Evolutionary conservation across 2,888 invertebrate species (phyloP), one percentile per base, ranked within the genome.

Genomic region (Artemia sinica): DNA sequence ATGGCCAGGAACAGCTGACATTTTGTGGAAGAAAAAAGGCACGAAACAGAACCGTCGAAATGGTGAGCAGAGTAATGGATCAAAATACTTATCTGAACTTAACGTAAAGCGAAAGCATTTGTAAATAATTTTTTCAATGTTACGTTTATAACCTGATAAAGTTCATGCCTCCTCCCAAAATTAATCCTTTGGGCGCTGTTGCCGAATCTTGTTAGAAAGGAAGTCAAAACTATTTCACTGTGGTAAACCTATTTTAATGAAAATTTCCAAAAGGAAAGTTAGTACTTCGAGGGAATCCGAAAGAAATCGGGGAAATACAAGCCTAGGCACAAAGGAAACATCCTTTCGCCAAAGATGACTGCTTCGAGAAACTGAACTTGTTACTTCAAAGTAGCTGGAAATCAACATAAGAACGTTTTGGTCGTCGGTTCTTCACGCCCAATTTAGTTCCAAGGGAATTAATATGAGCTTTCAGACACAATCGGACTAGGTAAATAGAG

Each of bases 321-420:
- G 14, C 58, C 58, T 18, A 58, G 58, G 18, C 14, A 58, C 58
- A 58, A 58, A 58, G 58, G 58, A 58, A 58, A 14, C n/a, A 58
- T 58, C 58, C 14, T 58, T 58, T 58, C 18, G 58, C 8, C 58
- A n/a, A 58, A 58, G 58, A 58, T 18, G 58, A 58, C 58, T 58
- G 58, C 58, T 10, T 58, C 14, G 58, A 18, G 18, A 28, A 28
- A 8, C 8, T 18, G 18, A 58, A 58, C 58, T 58, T 58, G 58
- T 58, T 58, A 58, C 58, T 58, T 58, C 58, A 58, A 58, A 58
- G 58, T 58, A n/a, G 18, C 18, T n/a, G 58, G 58, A 58, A 58
- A 58, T 58, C 58, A 58, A 58, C 58, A 58, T 58, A 58, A 58
- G 58, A 58, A 58, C 58, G 14, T n/a, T 58, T 58, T 18, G 58